Base-by-base conservation (phyloP, 2,113 vertebrate genomes). In the Takifugu bimaculatus region DNA sequence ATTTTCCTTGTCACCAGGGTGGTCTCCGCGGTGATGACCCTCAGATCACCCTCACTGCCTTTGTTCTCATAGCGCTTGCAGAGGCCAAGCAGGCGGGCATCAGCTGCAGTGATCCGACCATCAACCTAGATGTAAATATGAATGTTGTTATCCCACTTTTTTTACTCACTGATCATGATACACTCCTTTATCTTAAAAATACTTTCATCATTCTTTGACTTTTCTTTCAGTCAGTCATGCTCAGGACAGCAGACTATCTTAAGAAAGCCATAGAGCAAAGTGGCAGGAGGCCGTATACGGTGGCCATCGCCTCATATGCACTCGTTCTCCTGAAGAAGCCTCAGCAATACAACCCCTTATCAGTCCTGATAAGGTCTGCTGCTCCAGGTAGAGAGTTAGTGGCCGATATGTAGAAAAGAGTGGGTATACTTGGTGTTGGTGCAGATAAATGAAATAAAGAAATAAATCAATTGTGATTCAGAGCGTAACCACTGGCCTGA, bases 221-320 rank as follows among this genome's bases (percentile, higher is more conserved):
- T 54, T 4, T 56, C 7, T 47, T 58, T 11, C 6, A 84, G 72
- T 0, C 69, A 54, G 80, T 13, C 29, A 69, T 92, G 14, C 25
- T 5, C 0, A 15, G 0, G 42, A 88, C 94, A 0, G 29, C 80
- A 0, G 2, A 51, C 0, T 94, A 87, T 68, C 83, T 98, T 5
- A 25, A 12, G 49, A 51, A 3, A 53, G 80, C 52, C 4, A 86
- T 94, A 10, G 0, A 14, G 25, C 39, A 0, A 0, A 26, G 6
- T 0, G 53, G 94, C 13, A 15, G 39, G 60, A 83, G 93, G 4
- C 90, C 95, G 0, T 97, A 98, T 80, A 90, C 92, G 0, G 90
- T 94, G 62, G 94, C 94, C 66, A 86, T 98, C 35, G 13, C 86
- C 1, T 90, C 92, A 51, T 96, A 96, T 0, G 94, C 96, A 0